phyloP scores from a whole-genome alignment of 2,888 invertebrate species.

The Antheraea yamamai region DNA sequence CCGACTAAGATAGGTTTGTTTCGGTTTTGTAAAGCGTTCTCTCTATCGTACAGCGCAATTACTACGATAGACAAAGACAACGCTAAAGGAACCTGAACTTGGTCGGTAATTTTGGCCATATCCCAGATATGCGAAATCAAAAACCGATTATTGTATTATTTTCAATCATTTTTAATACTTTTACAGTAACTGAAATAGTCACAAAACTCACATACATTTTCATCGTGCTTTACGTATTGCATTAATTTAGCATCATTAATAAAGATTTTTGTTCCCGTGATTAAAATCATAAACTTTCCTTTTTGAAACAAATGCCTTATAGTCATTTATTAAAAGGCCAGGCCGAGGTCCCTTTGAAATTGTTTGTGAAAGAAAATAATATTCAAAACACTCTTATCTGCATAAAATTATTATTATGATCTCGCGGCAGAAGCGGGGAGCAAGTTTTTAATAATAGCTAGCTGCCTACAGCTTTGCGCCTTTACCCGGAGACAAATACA shows the following conservation, averaged over 20 bases:
- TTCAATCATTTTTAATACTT: too few relatives aligned
- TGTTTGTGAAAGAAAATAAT: constrained; percentile 10
- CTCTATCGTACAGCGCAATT: too few relatives aligned
- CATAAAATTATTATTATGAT: constrained; percentile 17
- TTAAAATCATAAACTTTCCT: not conserved
- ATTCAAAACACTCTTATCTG: constrained; percentile 15
- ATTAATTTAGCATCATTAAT: not conserved
- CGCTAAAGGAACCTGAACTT: too few relatives aligned
- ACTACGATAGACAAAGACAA: too few relatives aligned
- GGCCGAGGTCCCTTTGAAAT: not conserved
- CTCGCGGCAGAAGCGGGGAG: constrained; percentile 21
- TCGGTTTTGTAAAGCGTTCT: too few relatives aligned
- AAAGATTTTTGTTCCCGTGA: not conserved
- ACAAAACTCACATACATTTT: too few relatives aligned
- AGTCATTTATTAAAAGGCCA: constrained; percentile 4
- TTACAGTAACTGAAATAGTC: too few relatives aligned
- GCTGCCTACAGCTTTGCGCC: constrained; percentile 29
- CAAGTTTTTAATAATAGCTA: constrained; percentile 54
- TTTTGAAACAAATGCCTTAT: not conserved
- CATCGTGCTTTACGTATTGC: not conserved
- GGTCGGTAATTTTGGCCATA: too few relatives aligned
- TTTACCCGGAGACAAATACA: constrained; percentile 43
- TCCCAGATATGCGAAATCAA: too few relatives aligned
- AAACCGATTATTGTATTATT: too few relatives aligned
- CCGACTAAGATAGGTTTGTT: too few relatives aligned